Conservation (phyloP, 1,140 invertebrate genomes). For the Halesus radiatus region DNA sequence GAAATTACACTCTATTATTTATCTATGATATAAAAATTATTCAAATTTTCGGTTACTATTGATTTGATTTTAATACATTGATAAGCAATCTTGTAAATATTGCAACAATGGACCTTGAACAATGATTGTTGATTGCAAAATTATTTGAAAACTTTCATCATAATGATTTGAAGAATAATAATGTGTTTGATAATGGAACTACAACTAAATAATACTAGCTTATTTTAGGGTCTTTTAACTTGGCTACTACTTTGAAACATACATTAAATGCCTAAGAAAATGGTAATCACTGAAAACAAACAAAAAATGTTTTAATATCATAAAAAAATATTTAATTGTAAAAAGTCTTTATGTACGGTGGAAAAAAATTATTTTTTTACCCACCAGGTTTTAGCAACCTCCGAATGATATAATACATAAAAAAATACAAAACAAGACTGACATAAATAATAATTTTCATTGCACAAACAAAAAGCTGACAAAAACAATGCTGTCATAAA, state of each 20-base stretch:
- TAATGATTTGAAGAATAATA: background rate
- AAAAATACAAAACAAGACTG: background rate
- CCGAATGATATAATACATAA: background rate
- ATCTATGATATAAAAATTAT: too few relatives aligned
- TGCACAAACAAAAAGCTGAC: constrained; percentile 10
- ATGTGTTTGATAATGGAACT: background rate
- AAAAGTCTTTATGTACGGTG: constrained; percentile 28
- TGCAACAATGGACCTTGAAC: too few relatives aligned
- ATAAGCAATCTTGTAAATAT: too few relatives aligned
- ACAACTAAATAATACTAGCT: too few relatives aligned
- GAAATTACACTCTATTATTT: too few relatives aligned
- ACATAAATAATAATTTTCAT: background rate
- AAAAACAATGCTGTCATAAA: too few relatives aligned
- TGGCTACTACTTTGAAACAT: background rate
- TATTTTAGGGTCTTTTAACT: background rate
- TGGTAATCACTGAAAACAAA: constrained; percentile 6
- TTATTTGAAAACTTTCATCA: constrained; percentile 3
- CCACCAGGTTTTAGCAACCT: constrained; percentile 7
- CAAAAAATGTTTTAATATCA: constrained; percentile 17
- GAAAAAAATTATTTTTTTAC: background rate
- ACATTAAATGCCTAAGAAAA: background rate
- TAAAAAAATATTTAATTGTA: background rate
- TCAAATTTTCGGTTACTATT: too few relatives aligned
- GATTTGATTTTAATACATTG: too few relatives aligned
- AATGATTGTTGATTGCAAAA: background rate